Base-by-base conservation (phyloP, 2,888 invertebrate genomes). In the Ceriagrion tenellum region DNA sequence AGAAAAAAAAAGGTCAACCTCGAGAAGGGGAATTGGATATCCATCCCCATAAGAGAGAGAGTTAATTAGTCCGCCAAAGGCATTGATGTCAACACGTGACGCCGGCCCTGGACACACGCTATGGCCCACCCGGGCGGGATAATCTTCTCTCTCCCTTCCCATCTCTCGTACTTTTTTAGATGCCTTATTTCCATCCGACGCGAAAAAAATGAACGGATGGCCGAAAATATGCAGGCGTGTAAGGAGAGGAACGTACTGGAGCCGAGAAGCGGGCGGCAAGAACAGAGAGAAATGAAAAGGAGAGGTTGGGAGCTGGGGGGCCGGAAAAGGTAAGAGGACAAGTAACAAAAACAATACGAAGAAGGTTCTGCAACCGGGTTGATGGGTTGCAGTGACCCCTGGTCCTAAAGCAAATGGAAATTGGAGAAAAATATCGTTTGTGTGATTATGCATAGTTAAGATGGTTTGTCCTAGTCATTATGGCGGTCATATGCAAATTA, bases 1-100 rank as follows among this genome's bases (percentile, higher is more conserved):
- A 59, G 16, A 59, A 16, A 20, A 20, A 81, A 35, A 3, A 30
- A 2, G 16, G 0, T n/a, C 69, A n/a, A n/a, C 26, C 69, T n/a
- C 3, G 59, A 59, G 69, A 26, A n/a, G 69, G 59, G 69, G 69
- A 93, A 93, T 93, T 69, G 69, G 93, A 47, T 93, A 93, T 69
- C 93, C 16, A 93, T 47, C 93, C 3, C 16, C 81, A 40, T 59
- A 12, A 47, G 47, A 47, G 47, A 47, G 47, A 16, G 93, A 69
- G 93, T 74, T 93, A 74, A 93, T 93, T 93, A 47, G 69, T 93
- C n/a, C 93, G 47, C 26, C n/a, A 69, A 59, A 55, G 47, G 69
- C 47, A n/a, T 93, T 74, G 93, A 74, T 93, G 47, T 47, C 69
- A 59, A 47, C 93, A 16, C 13, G 26, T 30, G 93, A 93, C 35